Base-by-base conservation (phyloP, 2,797 vertebrate genomes). In the Fistularia tabacaria region DNA sequence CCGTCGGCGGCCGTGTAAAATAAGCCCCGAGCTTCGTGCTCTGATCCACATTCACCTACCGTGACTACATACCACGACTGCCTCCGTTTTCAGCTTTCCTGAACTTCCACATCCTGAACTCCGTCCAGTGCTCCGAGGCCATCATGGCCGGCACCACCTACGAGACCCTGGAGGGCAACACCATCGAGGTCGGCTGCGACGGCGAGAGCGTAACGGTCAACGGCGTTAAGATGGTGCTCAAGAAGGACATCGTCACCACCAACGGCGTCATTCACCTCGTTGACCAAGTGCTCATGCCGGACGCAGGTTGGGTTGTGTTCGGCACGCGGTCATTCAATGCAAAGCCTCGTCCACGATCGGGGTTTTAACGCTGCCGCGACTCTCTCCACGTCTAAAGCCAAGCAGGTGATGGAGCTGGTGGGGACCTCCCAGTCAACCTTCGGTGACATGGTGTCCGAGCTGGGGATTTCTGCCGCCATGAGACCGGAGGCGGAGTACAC, bases 221-320 rank as follows among this genome's bases (percentile, higher is more conserved):
- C 2, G 97, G 97, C 8, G 67, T 96, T 68, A 95, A 94, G 88
- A 97, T 99, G 93, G 95, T 98, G 38, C 88, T 81, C 58, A 93
- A 92, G 73, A 99, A 99, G 83, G 97, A 99, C 69, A 95, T 99
- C 38, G 93, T 99, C 51, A 94, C 94, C 55, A 93, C 78, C 77
- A 99, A 99, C 1, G 97, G 97, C 0, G 95, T 99, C 61, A 94
- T 99, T 77, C 97, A 99, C 71, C 81, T 98, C 54, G 95, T 98
- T 53, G 94, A 96, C 67, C 47, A 92, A 81, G 95, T 98, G 46
- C 88, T 98, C 50, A 92, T 99, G 85, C 97, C 97, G 57, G 92
- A 99, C 75, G 97, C 97, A 73, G 97, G 97, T 99, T 63, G 91
- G 93, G 79, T 38, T 42, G 9, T 1, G 0, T n/a, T n/a, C 25